Conservation (phyloP, 2,113 vertebrate species). For the Raja brachyura region DNA sequence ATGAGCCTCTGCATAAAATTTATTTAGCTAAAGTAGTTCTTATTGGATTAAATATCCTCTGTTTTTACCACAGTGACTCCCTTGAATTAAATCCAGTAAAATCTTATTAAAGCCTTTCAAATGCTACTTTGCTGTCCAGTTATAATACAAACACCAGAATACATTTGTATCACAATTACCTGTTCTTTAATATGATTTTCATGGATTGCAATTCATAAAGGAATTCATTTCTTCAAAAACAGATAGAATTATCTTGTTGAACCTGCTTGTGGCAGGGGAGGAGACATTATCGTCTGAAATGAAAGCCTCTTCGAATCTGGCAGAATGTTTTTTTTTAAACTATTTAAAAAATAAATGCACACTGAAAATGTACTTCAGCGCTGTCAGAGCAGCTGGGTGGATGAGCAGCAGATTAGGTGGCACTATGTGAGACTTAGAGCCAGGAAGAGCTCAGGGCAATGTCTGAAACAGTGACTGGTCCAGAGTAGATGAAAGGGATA, state of each 20-base stretch:
- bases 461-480: background rate
- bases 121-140: background rate
- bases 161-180: constrained; percentile 24
- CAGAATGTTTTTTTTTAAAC: background rate
- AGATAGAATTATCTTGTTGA: constrained; percentile 3
- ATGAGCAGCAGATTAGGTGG: constrained; percentile 24
- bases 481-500: constrained; percentile 9
- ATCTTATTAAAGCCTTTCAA: constrained; percentile 35
- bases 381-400: background rate
- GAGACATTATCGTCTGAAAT: background rate
- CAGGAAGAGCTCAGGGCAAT: background rate
- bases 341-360: background rate
- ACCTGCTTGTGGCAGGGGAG: background rate
- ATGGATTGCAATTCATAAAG: constrained; percentile 26
- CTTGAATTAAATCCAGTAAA: constrained; percentile 22
- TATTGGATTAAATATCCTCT: constrained; percentile 22
- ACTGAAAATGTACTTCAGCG: background rate
- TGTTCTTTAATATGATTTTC: constrained; percentile 23
- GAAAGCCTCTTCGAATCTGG: background rate
- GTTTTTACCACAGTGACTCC: constrained; percentile 1
- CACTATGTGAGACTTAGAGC: background rate
- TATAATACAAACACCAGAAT: constrained; percentile 18
- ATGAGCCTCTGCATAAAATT: background rate
- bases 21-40: background rate
- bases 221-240: constrained; percentile 20